phyloP scores from a whole-genome alignment of 2,113 vertebrate species.

The Micronycteris hirsuta region DNA sequence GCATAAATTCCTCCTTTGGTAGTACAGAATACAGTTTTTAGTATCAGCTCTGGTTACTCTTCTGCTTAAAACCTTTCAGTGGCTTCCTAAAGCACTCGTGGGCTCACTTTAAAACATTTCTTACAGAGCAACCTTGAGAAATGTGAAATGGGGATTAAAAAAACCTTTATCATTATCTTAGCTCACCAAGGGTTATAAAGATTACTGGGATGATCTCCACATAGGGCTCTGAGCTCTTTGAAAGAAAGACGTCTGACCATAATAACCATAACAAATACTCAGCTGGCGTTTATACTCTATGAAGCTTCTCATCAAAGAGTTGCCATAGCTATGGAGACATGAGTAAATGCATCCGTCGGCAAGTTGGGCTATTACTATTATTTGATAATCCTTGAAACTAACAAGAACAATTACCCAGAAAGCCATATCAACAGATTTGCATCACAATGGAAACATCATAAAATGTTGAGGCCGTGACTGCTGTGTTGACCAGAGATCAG shows the following conservation, averaged over 20 bases:
- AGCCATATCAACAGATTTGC: slow-evolving; percentile 37
- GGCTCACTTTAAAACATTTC: neutral
- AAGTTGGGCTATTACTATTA: neutral
- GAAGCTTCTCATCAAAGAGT: neutral
- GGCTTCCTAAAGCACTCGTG: neutral
- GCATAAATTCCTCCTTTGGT: neutral
- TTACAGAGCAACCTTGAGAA: neutral
- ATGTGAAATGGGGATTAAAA: neutral
- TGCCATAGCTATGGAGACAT: neutral
- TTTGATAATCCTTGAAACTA: slow-evolving; percentile 40
- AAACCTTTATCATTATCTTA: neutral
- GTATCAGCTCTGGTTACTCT: neutral
- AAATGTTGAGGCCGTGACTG: slow-evolving; percentile 12
- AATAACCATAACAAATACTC: neutral
- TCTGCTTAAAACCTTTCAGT: neutral
- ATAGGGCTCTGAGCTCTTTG: neutral
- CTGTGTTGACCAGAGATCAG: slow-evolving; percentile 26
- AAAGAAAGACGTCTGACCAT: neutral
- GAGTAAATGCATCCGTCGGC: neutral
- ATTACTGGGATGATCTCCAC: neutral
- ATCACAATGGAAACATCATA: slow-evolving; percentile 42
- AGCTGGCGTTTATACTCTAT: neutral
- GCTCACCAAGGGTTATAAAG: neutral
- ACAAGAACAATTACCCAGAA: slow-evolving; percentile 37
- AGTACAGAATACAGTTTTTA: neutral